Percentiles rank a stretch among this genome's conserved stretches.
Conservation (phyloP, 1,140 invertebrate species). For the Conus ventricosus region DNA sequence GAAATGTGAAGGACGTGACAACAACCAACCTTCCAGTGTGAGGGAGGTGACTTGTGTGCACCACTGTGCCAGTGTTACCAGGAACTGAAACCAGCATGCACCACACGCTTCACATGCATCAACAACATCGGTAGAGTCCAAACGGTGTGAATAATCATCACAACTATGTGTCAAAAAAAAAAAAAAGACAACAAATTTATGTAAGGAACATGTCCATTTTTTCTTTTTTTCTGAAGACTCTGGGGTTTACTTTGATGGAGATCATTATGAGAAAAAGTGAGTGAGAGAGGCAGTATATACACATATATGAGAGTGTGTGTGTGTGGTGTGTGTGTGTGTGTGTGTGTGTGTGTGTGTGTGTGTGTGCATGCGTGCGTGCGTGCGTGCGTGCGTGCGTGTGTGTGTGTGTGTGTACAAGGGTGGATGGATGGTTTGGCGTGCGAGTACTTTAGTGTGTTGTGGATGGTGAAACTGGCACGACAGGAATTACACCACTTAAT, state of each 20-base stretch:
- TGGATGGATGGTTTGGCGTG: too few species aligned
- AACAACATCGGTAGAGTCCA: neutral
- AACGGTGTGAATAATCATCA: too few species aligned
- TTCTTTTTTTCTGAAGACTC: neutral
- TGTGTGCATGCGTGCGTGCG: neutral
- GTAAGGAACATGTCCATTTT: neutral
- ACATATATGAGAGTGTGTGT: neutral
- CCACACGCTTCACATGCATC: neutral
- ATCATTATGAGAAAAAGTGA: neutral
- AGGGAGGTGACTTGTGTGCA: conserved; percentile 54
- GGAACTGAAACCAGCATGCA: conserved; percentile 45
- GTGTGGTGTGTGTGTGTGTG: neutral
- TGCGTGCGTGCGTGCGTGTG: too few species aligned
- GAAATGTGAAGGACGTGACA: neutral
- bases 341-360: neutral
- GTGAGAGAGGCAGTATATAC: neutral
- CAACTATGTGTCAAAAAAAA: neutral
- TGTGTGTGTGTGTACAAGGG: too few species aligned
- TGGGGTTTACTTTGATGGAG: neutral
- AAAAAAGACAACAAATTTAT: neutral
- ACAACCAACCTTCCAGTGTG: conserved; percentile 57
- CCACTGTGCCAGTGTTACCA: conserved; percentile 59
- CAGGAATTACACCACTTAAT: too few species aligned
- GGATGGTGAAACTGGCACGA: too few species aligned
- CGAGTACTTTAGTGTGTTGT: too few species aligned